Conservation (phyloP, 92 coral and sea anemone genomes). For the Hydrozoanthus gracilis region DNA sequence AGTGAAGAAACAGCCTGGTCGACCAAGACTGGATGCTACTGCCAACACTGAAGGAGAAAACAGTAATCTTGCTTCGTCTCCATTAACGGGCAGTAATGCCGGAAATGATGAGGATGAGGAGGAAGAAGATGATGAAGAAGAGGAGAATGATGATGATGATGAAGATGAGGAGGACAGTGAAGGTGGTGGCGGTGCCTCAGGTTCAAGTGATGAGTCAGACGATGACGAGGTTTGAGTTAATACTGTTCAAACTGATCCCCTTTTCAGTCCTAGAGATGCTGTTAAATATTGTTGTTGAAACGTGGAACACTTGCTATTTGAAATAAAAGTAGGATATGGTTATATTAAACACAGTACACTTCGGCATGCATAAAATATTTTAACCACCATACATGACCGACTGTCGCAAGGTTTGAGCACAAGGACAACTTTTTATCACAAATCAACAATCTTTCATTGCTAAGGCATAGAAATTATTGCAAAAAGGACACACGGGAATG, state of each 20-base stretch:
- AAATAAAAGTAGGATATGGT: too few relatives aligned
- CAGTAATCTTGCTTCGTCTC: slow-evolving; percentile 64
- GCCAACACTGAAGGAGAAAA: slow-evolving; percentile 67
- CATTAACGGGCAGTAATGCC: slow-evolving; percentile 71
- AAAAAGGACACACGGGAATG: too few relatives aligned
- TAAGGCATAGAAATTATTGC: too few relatives aligned
- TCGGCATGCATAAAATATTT: too few relatives aligned
- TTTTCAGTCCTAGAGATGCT: neutral
- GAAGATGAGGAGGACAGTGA: slow-evolving; percentile 91
- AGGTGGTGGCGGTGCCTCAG: slow-evolving; percentile 89
- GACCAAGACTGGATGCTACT: slow-evolving; percentile 72
- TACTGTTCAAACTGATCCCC: neutral
- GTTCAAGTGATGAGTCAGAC: slow-evolving; percentile 89
- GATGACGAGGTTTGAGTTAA: slow-evolving; percentile 70
- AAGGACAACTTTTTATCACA: too few relatives aligned
- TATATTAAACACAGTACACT: too few relatives aligned
- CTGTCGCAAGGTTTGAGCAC: too few relatives aligned
- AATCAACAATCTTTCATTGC: too few relatives aligned
- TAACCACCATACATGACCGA: too few relatives aligned
- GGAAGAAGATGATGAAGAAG: slow-evolving; percentile 84
- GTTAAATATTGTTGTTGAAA: too few relatives aligned
- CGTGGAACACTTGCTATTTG: too few relatives aligned
- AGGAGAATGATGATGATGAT: slow-evolving; percentile 93
- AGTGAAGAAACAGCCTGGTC: slow-evolving; percentile 95
- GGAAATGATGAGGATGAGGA: slow-evolving; percentile 86